Evolutionary conservation across 2,113 vertebrate genomes (phyloP), one percentile per base, ranked within the genome.

Genomic region (Notechis scutatus): DNA sequence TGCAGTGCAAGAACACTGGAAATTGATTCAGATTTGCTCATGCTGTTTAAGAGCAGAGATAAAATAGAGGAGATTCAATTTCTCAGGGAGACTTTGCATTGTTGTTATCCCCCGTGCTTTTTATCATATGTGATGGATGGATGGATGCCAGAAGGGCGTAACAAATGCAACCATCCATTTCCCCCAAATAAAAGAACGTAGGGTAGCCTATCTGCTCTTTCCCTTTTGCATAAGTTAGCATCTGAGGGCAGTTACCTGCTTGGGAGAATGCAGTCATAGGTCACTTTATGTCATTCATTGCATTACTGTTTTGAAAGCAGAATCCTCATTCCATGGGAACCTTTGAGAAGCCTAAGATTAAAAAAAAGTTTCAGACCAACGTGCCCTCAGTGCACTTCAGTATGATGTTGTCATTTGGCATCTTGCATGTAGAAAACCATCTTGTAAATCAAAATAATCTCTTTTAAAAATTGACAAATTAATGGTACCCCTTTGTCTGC

Each of bases 21-120:
- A 95, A 94, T 95, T 96, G 96, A 95, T 96, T 95, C 96, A 92
- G 93, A 95, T 92, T 94, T 94, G 87, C 87, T 93, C 0, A 2
- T 81, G 59, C 95, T 93, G 93, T 95, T 94, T 93, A 94, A 95
- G 95, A 96, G 74, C 92, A 45, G 94, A 95, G 94, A 95, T 94
- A 93, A 96, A 97, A 93, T 93, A 90, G 90, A 92, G 94, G 88
- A 87, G 91, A 92, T 94, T 94, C 94, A 94, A 94, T 95, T 96
- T 96, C 93, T 69, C 95, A 88, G 89, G 93, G 86, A 92, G 95
- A 95, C 92, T 92, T 92, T 47, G 47, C 64, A 92, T 95, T 95
- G 0, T 94, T 90, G 93, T 95, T 94, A 94, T 95, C 34, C 56
- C 57, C 61, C 93, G 69, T 92, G 93, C 93, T 92, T 96, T 96